A percentile compares a stretch with the other conserved stretches of the same genome.
These are phyloP conservation scores for Leptinotarsa tumamoca DNA, from an alignment of 2,888 invertebrate genomes.

Conservation along the genomic window DNA sequence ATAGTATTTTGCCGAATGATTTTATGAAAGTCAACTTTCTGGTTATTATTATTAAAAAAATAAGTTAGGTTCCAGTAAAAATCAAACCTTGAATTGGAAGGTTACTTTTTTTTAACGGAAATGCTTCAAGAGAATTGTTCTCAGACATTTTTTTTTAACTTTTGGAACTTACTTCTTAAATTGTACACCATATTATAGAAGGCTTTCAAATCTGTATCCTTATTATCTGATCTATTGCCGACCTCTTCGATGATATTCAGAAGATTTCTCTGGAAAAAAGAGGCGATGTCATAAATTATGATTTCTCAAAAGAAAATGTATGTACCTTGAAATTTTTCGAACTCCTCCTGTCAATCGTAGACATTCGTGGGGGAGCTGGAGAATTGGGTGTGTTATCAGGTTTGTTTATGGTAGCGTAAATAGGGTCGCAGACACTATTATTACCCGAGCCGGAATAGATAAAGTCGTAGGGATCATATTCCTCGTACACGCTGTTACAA, in stretches of 20 bases:
- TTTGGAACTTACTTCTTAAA: constrained; percentile 76
- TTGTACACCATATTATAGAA: constrained; percentile 87
- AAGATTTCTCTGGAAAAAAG: constrained; percentile 62
- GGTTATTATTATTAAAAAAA: too few relatives aligned
- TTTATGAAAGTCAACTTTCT: too few relatives aligned
- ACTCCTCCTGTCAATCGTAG: constrained; percentile 67
- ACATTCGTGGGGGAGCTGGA: constrained; percentile 68
- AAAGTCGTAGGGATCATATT: constrained; percentile 84
- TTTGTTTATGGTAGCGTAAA: constrained; percentile 77
- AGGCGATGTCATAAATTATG: background rate
- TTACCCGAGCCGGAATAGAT: constrained; percentile 74
- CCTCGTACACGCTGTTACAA: constrained; percentile 77
- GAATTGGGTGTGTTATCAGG: constrained; percentile 65
- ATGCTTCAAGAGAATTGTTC: too few relatives aligned
- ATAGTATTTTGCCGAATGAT: too few relatives aligned
- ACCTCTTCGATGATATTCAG: constrained; percentile 75
- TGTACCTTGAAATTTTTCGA: constrained; percentile 50
- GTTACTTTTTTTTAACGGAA: too few relatives aligned
- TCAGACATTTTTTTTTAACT: background rate
- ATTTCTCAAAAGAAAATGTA: background rate
- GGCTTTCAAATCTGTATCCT: constrained; percentile 82
- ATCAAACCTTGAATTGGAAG: too few relatives aligned
- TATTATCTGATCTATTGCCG: constrained; percentile 68
- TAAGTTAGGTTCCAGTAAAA: too few relatives aligned
- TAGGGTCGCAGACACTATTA: constrained; percentile 75